Base-by-base conservation (phyloP, 2,113 vertebrate genomes). In the Jaculus jaculus region DNA sequence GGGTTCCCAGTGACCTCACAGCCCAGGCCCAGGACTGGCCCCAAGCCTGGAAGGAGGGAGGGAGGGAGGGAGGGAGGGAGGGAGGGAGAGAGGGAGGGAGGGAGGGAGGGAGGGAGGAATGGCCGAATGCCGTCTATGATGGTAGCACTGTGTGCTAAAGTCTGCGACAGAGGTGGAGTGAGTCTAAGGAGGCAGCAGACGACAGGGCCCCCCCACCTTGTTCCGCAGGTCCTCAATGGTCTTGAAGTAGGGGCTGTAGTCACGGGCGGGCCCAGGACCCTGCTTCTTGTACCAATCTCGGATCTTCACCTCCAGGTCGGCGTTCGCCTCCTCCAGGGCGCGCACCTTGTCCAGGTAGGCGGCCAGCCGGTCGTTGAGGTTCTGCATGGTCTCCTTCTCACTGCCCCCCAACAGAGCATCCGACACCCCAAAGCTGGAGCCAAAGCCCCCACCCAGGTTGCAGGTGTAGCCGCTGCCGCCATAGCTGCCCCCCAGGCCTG, bases 191-290 rank as follows among this genome's bases (percentile, higher is more conserved):
- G 47, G 37, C 8, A 54, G 20, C 61, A 47, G 65, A 63, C 32
- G 26, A n/a, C 3, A 3, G 28, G 23, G 39, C 1, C 10, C 2
- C 60, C 97, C 87, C 97, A 99, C 99, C 99, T 99, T 99, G 95
- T 97, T 98, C 93, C 97, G 97, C 93, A 99, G 98, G 81, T 99
- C 98, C 34, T 99, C 99, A 84, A 99, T 99, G 24, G 98, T 99
- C 97, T 97, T 98, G 98, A 98, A 99, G 97, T 98, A 99, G 28
- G 93, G 87, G 97, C 98, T 99, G 98, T 99, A 99, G 98, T 99
- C 99, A 0, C 95, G 98, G 10, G 96, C 86, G 0, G 98, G 97
- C 7, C 98, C 98, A 0, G 98, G 98, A 1, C 97, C 98, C 86
- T 98, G 97, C 92, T 98, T 98, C 97, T 98, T 88, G 79, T 98